These are phyloP conservation scores for Rhyacichthys aspro DNA, from an alignment of 2,797 vertebrate species.

Conservation along the genomic window DNA sequence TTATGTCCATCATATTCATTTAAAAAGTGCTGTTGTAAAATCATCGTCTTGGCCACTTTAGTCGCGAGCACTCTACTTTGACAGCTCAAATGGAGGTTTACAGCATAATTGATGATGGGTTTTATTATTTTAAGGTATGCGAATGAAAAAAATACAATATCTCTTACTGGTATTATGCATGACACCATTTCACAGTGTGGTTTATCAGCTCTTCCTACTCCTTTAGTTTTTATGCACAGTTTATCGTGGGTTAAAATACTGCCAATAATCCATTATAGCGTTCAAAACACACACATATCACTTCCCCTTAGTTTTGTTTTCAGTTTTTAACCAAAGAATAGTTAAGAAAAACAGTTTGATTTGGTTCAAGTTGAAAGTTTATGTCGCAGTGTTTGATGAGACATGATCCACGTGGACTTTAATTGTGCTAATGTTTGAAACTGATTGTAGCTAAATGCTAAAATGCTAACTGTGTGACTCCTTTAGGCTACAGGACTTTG, in stretches of 20 bases:
- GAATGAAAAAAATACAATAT: not conserved
- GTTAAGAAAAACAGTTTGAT: not conserved
- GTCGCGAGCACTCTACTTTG: no score
- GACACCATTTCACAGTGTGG: not conserved
- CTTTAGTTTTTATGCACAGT: not conserved
- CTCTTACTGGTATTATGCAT: not conserved
- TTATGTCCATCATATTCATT: not conserved
- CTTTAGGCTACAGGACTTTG: no score
- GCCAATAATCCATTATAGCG: constrained; percentile 1
- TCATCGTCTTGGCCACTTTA: no score
- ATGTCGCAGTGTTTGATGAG: no score
- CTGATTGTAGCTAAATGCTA: no score
- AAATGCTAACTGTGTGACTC: no score
- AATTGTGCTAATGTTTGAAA: not conserved
- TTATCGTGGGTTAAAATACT: not conserved
- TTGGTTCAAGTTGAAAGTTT: no score
- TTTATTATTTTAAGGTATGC: not conserved
- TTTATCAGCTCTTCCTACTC: constrained; percentile 21
- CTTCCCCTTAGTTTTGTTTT: not conserved
- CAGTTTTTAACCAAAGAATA: constrained; percentile 9
- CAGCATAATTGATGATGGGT: not conserved
- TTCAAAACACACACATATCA: not conserved
- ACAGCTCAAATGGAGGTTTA: not conserved
- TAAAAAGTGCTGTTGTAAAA: no score
- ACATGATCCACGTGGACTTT: no score